phyloP scores from a whole-genome alignment of 2,113 vertebrate species.

The Cryptomyrus ogoouensis region DNA sequence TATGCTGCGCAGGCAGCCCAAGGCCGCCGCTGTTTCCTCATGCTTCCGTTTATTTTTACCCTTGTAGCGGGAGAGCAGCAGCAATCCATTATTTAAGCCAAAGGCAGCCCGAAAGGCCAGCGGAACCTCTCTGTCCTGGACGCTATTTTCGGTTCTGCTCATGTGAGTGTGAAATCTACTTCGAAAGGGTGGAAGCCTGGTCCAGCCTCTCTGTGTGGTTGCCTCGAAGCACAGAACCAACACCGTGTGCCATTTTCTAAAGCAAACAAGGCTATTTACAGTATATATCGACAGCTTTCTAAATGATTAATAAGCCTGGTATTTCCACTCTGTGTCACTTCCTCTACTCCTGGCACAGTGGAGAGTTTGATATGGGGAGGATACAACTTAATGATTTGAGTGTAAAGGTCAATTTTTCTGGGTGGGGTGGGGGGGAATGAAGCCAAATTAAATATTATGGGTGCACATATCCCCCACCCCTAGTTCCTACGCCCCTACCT shows the following conservation, averaged over 20 bases:
- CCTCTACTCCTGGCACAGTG: neutral
- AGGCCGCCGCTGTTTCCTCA: neutral
- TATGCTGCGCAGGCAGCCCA: neutral
- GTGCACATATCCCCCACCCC: neutral
- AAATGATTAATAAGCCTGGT: neutral
- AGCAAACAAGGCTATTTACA: neutral
- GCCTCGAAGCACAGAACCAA: neutral
- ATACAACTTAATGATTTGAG: neutral
- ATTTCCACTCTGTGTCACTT: neutral
- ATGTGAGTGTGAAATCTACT: neutral
- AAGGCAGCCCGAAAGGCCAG: neutral
- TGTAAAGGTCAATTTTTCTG: neutral
- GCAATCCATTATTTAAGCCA: slow-evolving; percentile 5
- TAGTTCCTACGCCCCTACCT: neutral
- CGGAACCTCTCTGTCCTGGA: neutral
- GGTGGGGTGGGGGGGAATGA: neutral
- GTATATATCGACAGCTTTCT: neutral
- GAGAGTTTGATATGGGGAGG: neutral
- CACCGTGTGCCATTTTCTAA: neutral
- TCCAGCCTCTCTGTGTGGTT: neutral
- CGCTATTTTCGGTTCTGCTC: neutral
- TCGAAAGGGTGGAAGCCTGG: neutral
- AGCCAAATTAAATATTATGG: neutral
- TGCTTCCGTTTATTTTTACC: neutral
- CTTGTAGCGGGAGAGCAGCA: neutral